Evolutionary conservation across 2,113 vertebrate species (phyloP).

Genomic region (Orientallactaga bullata): DNA sequence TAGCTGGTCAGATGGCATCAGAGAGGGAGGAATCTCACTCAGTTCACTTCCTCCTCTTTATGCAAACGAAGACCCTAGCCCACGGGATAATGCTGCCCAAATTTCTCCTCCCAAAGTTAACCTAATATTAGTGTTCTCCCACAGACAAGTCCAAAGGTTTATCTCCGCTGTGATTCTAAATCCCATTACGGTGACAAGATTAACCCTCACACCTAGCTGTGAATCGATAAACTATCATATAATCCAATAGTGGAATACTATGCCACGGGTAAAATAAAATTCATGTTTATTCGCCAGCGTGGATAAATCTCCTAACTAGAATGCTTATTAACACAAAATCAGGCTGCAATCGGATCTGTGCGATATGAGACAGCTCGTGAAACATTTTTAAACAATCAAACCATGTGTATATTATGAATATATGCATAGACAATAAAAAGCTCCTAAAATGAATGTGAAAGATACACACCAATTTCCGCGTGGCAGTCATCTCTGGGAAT

Average conservation of each 20-base stretch:
- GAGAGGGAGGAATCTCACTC: too few relatives aligned
- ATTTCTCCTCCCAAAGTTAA: too few relatives aligned
- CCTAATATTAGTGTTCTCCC: not conserved
- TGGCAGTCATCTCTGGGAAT: not conserved
- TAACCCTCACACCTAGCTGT: too few relatives aligned
- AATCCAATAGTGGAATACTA: not conserved
- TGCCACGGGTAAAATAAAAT: not conserved
- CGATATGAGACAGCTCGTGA: not conserved
- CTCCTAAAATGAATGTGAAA: not conserved
- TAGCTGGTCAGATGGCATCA: too few relatives aligned
- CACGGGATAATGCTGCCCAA: too few relatives aligned
- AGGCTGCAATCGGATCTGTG: not conserved
- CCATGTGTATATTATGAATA: slow-evolving; percentile 22
- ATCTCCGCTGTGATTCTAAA: too few relatives aligned
- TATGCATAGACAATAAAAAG: not conserved
- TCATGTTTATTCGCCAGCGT: not conserved
- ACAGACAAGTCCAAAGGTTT: too few relatives aligned
- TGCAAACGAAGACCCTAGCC: too few relatives aligned
- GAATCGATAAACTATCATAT: not conserved
- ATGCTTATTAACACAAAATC: not conserved
- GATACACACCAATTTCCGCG: not conserved
- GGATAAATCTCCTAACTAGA: not conserved
- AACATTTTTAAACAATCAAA: slow-evolving; percentile 40
- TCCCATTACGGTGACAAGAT: too few relatives aligned
- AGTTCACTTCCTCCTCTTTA: too few relatives aligned